phyloP scores from a whole-genome alignment of 2,888 invertebrate genomes.

The Rhorus exstirpatorius region DNA sequence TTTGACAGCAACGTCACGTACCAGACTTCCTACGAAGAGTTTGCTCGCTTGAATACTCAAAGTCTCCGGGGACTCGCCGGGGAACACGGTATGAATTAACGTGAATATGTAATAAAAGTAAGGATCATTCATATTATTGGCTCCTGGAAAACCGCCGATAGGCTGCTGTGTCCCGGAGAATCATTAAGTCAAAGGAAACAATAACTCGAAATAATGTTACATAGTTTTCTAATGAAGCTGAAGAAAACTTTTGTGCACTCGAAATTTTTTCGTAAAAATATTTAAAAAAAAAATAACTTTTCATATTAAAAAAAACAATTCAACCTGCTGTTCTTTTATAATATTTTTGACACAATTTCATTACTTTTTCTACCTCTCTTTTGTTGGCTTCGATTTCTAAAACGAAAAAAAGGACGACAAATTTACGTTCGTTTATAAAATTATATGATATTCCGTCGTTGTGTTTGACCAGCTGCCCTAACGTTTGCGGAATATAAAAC shows the following conservation, averaged over 20 bases:
- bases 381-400: slow-evolving; percentile 1
- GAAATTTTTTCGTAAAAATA: too few relatives aligned
- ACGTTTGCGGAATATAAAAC: slow-evolving; percentile 55
- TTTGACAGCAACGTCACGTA: slow-evolving; percentile 84
- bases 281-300: too few relatives aligned
- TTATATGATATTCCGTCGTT: slow-evolving; percentile 19
- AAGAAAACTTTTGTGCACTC: too few relatives aligned
- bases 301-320: too few relatives aligned
- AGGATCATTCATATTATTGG: slow-evolving; percentile 4
- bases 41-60: slow-evolving; percentile 81
- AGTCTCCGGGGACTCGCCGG: slow-evolving; percentile 35
- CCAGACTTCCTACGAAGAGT: slow-evolving; percentile 82
- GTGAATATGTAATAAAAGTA: slow-evolving; percentile 35
- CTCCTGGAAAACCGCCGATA: not conserved
- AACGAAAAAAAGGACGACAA: not conserved
- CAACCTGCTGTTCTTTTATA: not conserved
- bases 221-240: too few relatives aligned
- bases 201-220: not conserved
- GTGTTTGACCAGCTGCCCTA: slow-evolving; percentile 24
- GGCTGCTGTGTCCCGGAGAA: not conserved
- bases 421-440: slow-evolving; percentile 13
- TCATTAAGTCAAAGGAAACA: not conserved
- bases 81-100: slow-evolving; percentile 40
- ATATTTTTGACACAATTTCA: not conserved
- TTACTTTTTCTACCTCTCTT: not conserved